Evolutionary conservation across 2,113 vertebrate genomes (phyloP).

Genomic region (Danionella cerebrum): DNA sequence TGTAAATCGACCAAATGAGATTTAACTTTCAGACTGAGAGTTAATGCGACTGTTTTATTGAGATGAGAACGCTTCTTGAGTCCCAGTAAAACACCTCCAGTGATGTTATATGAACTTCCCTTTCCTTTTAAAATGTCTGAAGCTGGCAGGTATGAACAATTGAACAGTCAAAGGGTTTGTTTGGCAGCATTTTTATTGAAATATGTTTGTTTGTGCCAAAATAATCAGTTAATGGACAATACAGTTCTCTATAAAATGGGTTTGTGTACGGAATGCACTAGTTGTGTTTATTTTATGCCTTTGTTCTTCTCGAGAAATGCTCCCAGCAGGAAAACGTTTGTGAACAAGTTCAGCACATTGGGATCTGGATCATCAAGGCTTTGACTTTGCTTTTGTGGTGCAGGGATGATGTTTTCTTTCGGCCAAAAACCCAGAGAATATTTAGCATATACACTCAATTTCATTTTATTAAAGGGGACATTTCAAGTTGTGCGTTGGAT

Average conservation of each 20-base stretch:
- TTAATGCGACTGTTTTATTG: not conserved
- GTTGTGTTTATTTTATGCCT: not conserved
- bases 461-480: too few species aligned
- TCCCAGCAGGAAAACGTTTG: not conserved
- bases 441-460: too few species aligned
- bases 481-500: too few species aligned
- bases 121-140: conserved; percentile 1
- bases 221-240: not conserved
- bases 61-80: not conserved
- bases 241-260: not conserved
- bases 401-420: too few species aligned
- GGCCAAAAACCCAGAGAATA: too few species aligned
- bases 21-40: not conserved
- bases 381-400: not conserved
- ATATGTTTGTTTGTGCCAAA: not conserved
- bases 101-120: not conserved
- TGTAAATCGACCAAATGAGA: not conserved
- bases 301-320: not conserved
- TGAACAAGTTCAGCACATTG: not conserved
- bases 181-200: not conserved
- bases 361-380: not conserved
- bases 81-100: not conserved
- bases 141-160: not conserved
- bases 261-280: not conserved
- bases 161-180: not conserved